Percentiles rank a stretch among this genome's conserved stretches.
These are phyloP conservation scores for Phylloscopus trochilus DNA, from an alignment of 2,113 vertebrate genomes.

Conservation along the genomic window DNA sequence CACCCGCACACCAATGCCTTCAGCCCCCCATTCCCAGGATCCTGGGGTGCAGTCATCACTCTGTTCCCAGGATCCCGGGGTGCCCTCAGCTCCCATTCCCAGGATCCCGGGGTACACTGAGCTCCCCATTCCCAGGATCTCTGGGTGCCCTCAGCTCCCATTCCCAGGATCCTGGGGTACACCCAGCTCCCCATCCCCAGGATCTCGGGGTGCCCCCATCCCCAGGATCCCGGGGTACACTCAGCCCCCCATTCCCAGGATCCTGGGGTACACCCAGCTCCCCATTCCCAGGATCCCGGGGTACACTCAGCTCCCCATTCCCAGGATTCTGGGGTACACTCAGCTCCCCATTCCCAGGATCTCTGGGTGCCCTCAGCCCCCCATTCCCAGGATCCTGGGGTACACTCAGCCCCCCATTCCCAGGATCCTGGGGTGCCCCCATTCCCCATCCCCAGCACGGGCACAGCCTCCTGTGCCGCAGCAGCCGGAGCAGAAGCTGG, in stretches of 20 bases:
- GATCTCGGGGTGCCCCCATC: accelerated
- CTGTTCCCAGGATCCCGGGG: accelerated
- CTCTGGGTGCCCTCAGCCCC: accelerated
- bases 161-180: not conserved
- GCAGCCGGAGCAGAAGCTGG: constrained; percentile 68
- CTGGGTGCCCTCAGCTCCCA: accelerated
- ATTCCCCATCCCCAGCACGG: constrained; percentile 42
- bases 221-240: not conserved
- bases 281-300: not conserved
- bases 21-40: not conserved
- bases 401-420: accelerated
- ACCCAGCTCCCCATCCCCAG: not conserved
- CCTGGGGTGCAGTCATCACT: accelerated
- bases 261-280: not conserved
- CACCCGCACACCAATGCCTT: constrained; percentile 41
- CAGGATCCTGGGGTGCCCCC: accelerated
- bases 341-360: accelerated
- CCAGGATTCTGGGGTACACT: not conserved
- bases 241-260: not conserved
- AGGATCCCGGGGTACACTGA: accelerated
- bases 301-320: not conserved
- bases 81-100: accelerated
- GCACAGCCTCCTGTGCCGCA: constrained; percentile 43
- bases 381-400: accelerated
- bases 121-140: accelerated